Base-by-base conservation (phyloP, 2,888 invertebrate genomes). In the Ectemnius lituratus region DNA sequence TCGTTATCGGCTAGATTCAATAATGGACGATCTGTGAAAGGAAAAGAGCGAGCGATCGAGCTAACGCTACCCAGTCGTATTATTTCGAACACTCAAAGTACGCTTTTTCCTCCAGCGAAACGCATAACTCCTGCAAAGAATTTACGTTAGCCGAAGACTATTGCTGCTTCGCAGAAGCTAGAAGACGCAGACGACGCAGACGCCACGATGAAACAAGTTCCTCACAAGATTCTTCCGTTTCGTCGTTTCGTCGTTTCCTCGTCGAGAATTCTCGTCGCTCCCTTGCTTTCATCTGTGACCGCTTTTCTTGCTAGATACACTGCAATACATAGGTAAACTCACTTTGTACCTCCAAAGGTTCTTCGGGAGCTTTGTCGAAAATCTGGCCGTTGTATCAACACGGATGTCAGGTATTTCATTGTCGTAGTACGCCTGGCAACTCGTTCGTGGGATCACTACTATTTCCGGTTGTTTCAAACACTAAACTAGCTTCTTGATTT, bases 121-220 rank as follows among this genome's bases (percentile, higher is more conserved):
- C 62, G 23, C 23, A 62, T 59, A 72, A 65, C 64, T 70, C 65
- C 58, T 45, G 52, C 56, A 67, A 76, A 70, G 76, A 67, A 74
- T 70, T 67, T 63, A 47, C 74, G 74, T 70, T 70, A 67, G 63
- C 37, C 52, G 61, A 57, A 46, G 68, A 52, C 52, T 70, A 23
- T 23, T 23, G 58, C 45, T 56, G 37, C 37, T 8, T 37, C 37
- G 37, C 8, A 11, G 37, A 37, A 20, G 46, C 66, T 61, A 46
- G 65, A 49, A 67, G 67, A 73, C 64, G 62, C 16, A 28, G 62
- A 65, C 69, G 58, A 60, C 57, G 58, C 49, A 66, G 66, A 69
- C 60, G 69, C 69, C 73, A 11, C 37, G 66, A 73, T 66, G 73
- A 76, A 74, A 73, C 58, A 70, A 27, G 62, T 61, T 62, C 58